Percentiles rank a stretch among this genome's conserved stretches.
Evolutionary conservation across 2,113 vertebrate species (phyloP).

Genomic region (Strix aluco): DNA sequence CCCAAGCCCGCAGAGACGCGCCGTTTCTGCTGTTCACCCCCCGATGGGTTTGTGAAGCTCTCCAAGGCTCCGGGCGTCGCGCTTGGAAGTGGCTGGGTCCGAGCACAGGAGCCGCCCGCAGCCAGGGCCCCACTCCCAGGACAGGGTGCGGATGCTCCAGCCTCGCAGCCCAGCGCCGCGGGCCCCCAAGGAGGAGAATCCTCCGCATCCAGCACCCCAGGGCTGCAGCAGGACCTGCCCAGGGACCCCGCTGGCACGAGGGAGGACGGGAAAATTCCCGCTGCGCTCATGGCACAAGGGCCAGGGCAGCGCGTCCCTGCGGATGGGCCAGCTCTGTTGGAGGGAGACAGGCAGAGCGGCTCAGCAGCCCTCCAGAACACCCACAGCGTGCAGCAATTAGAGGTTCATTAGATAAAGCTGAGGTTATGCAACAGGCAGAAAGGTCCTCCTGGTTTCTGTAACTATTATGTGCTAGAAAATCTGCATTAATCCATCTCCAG

Average conservation of each 20-base stretch:
- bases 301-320: fast-evolving
- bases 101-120: fast-evolving
- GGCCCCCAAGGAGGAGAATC: not conserved
- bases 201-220: fast-evolving
- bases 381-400: not conserved
- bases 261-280: not conserved
- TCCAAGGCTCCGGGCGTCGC: not conserved
- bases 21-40: not conserved
- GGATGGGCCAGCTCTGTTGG: not conserved
- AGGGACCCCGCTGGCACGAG: not conserved
- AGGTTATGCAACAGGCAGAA: not conserved
- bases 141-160: not conserved
- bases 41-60: fast-evolving
- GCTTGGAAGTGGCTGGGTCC: not conserved
- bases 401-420: not conserved
- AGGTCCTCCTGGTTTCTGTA: not conserved
- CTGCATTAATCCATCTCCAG: not conserved
- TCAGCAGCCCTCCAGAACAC: not conserved
- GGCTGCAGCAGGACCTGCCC: not conserved
- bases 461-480: not conserved
- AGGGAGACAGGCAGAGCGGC: not conserved
- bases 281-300: fast-evolving
- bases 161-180: fast-evolving
- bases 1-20: not conserved
- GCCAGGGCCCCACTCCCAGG: not conserved